A percentile compares a stretch with the other conserved stretches of the same genome.
Conservation (phyloP, 92 coral and sea anemone species). For the Diadumene lineata region DNA sequence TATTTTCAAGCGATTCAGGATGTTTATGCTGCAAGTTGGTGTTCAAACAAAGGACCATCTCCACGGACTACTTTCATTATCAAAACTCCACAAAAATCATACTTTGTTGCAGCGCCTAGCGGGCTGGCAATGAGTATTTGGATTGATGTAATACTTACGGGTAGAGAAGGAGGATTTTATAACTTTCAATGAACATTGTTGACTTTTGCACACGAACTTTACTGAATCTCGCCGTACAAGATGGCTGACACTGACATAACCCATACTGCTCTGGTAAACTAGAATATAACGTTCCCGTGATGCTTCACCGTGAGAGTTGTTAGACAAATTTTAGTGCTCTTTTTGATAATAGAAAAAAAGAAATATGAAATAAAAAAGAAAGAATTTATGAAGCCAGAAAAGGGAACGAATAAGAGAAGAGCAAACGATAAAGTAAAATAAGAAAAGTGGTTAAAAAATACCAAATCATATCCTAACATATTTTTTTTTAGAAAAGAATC, state of each 20-base stretch:
- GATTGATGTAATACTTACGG: slow-evolving; percentile 97
- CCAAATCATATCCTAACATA: too few species aligned
- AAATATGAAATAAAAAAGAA: too few species aligned
- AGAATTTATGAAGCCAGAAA: too few species aligned
- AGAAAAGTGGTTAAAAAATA: too few species aligned
- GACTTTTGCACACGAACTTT: too few species aligned
- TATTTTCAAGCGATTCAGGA: slow-evolving; percentile 99
- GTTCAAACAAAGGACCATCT: slow-evolving; percentile 73
- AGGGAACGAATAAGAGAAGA: too few species aligned
- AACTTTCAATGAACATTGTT: slow-evolving; percentile 44
- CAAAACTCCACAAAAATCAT: slow-evolving; percentile 92
- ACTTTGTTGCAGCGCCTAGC: slow-evolving; percentile 90
- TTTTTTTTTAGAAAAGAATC: too few species aligned
- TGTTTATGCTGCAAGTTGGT: slow-evolving; percentile 87
- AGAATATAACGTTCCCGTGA: neutral
- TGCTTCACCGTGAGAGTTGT: neutral
- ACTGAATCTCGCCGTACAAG: neutral
- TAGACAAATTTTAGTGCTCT: too few species aligned
- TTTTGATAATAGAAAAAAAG: too few species aligned
- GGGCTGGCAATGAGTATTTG: slow-evolving; percentile 98
- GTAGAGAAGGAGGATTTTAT: slow-evolving; percentile 88
- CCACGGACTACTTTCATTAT: slow-evolving; percentile 88
- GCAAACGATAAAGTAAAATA: too few species aligned
- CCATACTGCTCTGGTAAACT: neutral
- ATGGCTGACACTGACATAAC: neutral